Evolutionary conservation across 1,140 invertebrate species (phyloP).

Genomic region (Heterodera carotae): DNA sequence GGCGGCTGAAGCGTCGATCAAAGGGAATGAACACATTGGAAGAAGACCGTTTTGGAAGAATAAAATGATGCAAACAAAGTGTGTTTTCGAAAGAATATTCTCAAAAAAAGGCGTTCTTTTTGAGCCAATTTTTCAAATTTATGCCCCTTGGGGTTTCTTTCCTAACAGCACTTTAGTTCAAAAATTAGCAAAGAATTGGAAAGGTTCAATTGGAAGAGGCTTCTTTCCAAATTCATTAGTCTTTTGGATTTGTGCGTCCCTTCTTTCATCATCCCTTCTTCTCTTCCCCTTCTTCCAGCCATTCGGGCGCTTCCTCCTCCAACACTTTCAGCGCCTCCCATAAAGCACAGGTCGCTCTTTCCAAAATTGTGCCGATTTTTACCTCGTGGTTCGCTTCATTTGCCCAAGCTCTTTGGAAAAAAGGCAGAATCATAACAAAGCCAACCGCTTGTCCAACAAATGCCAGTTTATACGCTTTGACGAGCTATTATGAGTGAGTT

Average conservation of each 20-base stretch:
- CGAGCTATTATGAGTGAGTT: neutral
- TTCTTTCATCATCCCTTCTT: neutral
- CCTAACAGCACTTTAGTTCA: no score
- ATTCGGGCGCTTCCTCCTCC: conserved; percentile 20
- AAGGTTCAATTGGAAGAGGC: no score
- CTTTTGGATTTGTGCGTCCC: no score
- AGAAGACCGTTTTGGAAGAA: neutral
- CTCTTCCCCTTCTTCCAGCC: conserved; percentile 11
- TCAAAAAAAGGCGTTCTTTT: no score
- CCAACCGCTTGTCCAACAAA: neutral
- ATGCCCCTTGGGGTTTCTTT: no score
- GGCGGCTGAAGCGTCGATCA: neutral
- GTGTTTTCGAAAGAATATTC: no score
- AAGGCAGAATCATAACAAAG: conserved; percentile 3
- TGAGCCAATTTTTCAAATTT: no score
- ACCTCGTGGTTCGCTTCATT: conserved; percentile 15
- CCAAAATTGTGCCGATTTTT: conserved; percentile 1
- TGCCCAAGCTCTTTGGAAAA: conserved; percentile 12
- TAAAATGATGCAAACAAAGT: neutral
- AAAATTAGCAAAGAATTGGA: no score
- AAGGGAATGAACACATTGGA: neutral
- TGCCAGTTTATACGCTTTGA: conserved; percentile 11
- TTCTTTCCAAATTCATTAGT: no score
- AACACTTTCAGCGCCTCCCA: conserved; percentile 3
- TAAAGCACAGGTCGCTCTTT: neutral